These are phyloP conservation scores for Heliconius charithonia DNA, from an alignment of 2,888 invertebrate genomes.

Conservation along the genomic window DNA sequence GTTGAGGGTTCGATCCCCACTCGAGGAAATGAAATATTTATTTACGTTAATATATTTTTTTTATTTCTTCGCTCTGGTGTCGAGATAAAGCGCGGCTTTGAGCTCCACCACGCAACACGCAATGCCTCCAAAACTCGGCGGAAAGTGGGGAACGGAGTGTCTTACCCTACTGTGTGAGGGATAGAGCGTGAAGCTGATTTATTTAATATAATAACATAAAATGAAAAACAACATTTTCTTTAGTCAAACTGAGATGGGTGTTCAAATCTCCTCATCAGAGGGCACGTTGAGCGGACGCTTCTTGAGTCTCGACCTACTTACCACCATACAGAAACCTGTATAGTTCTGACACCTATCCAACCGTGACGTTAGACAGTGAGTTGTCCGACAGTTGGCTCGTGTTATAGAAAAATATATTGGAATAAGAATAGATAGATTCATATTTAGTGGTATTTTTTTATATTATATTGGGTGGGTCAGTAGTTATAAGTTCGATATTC, in stretches of 20 bases:
- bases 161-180: too few species aligned
- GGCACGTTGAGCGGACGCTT: not conserved
- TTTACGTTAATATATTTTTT: too few species aligned
- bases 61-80: too few species aligned
- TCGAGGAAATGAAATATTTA: too few species aligned
- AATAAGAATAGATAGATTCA: not conserved
- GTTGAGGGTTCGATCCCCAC: too few species aligned
- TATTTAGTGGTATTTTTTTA: not conserved
- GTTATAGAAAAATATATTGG: slow-evolving; percentile 3
- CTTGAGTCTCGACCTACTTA: slow-evolving; percentile 19
- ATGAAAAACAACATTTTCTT: not conserved
- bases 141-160: too few species aligned
- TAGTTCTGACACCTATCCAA: slow-evolving; percentile 8
- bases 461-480: not conserved
- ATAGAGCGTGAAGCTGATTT: too few species aligned
- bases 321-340: slow-evolving; percentile 4
- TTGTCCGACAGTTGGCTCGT: not conserved
- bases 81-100: too few species aligned
- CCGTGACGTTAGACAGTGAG: not conserved
- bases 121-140: too few species aligned
- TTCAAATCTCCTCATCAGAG: slow-evolving; percentile 4
- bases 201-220: not conserved
- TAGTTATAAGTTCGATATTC: too few species aligned
- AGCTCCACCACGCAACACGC: too few species aligned
- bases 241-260: not conserved